Base-by-base conservation (phyloP, 2,888 invertebrate genomes). In the Caprella mutica region DNA sequence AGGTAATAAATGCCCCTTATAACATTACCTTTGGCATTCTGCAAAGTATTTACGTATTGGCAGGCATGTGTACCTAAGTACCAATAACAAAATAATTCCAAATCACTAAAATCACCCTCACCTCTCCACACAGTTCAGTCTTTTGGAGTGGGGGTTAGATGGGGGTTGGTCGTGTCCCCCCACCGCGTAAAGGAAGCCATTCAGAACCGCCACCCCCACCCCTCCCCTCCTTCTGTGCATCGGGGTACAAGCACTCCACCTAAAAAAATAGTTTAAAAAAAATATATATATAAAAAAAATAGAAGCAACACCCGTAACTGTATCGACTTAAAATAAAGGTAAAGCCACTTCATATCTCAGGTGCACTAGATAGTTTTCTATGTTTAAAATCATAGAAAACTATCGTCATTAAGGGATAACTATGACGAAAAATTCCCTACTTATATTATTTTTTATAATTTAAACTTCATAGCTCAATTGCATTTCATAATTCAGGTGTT, bases 151-250 rank as follows among this genome's bases (percentile, higher is more conserved):
- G 0, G 86, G 86, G 40, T 35, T 39, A 69, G 85, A 86, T 24
- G 88, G 86, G 0, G 93, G 91, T 9, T 91, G 88, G 73, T 93
- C 93, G 74, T 93, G 90, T 0, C 94, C 93, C 27, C 94, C 93
- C 65, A 93, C 76, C 1, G 91, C 93, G 74, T 92, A 94, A 52
- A 94, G 77, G 72, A 80, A 89, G 0, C 91, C 91, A 71, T 87
- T 85, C 29, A 86, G 83, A 0, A 88, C 88, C 56, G 88, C 86
- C 21, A 89, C 90, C 43, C 90, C 92, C 55, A 92, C 89, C 14
- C 91, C 88, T 3, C 92, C 90, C 55, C 93, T 78, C 23, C 88
- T 78, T 62, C 85, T 80, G 39, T 84, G 82, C 88, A 94, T 89
- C 3, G 91, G 85, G 30, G 90, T 85, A 71, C 88, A 85, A 65